phyloP scores from a whole-genome alignment of 2,888 invertebrate species.

The Ichneumoninae sp. region DNA sequence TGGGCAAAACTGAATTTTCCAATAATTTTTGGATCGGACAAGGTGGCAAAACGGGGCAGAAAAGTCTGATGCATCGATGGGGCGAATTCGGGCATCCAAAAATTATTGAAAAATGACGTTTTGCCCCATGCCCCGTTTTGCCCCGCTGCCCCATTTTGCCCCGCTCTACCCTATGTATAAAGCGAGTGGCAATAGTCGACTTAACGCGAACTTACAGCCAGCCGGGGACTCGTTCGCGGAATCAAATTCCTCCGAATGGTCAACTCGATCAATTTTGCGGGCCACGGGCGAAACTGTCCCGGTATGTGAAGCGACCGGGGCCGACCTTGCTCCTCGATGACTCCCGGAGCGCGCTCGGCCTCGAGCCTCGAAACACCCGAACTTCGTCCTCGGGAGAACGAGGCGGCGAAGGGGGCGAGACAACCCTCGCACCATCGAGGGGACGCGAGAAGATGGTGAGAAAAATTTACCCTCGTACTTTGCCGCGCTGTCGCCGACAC shows the following conservation, averaged over 20 bases:
- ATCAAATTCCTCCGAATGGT: slow-evolving; percentile 51
- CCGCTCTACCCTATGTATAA: not conserved
- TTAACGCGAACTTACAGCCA: slow-evolving; percentile 41
- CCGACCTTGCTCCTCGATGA: slow-evolving; percentile 1
- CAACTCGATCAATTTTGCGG: slow-evolving; percentile 56
- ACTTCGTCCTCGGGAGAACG: not conserved
- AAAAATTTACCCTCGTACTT: slow-evolving; percentile 59
- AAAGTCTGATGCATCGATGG: no score
- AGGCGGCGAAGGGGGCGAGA: not conserved
- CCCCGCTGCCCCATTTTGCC: no score
- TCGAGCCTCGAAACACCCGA: not conserved
- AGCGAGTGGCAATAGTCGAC: slow-evolving; percentile 26
- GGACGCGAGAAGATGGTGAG: slow-evolving; percentile 33
- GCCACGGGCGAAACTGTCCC: not conserved
- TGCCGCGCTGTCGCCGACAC: slow-evolving; percentile 52
- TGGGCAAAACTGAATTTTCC: no score
- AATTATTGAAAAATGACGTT: no score
- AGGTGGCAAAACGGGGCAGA: no score
- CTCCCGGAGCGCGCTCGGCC: not conserved
- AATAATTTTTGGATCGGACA: no score
- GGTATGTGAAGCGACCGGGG: not conserved
- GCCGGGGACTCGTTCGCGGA: slow-evolving; percentile 31
- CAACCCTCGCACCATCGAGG: not conserved
- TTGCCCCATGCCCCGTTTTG: no score
- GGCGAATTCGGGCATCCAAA: no score